These are phyloP conservation scores for Merodon equestris DNA, from an alignment of 2,888 invertebrate genomes.

Conservation along the genomic window DNA sequence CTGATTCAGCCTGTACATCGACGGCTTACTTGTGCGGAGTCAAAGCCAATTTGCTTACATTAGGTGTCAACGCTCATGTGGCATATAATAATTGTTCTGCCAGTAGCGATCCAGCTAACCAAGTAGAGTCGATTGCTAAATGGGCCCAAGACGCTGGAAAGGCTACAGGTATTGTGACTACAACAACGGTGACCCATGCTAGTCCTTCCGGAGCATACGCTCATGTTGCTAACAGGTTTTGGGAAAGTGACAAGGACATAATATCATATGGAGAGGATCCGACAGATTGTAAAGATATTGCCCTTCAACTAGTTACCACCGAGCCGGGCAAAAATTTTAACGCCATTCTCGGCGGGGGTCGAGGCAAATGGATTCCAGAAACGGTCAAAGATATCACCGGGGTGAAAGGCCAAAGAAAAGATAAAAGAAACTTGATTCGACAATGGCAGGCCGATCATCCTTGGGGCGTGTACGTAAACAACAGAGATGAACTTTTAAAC, in stretches of 20 bases:
- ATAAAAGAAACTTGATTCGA: conserved; percentile 83
- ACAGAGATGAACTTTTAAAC: conserved; percentile 80
- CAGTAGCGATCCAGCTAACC: conserved; percentile 81
- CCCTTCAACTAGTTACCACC: conserved; percentile 84
- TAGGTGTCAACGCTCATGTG: conserved; percentile 86
- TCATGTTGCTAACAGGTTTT: conserved; percentile 83
- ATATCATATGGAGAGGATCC: conserved; percentile 55
- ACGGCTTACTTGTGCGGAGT: conserved; percentile 80
- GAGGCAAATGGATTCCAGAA: conserved; percentile 83
- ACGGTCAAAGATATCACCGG: conserved; percentile 79
- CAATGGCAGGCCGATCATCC: conserved; percentile 82
- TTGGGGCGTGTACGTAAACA: conserved; percentile 81
- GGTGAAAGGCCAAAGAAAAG: conserved; percentile 81
- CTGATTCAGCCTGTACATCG: conserved; percentile 85
- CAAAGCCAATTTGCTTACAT: conserved; percentile 84
- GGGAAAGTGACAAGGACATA: conserved; percentile 85
- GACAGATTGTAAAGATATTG: conserved; percentile 84
- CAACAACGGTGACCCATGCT: conserved; percentile 88
- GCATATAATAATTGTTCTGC: conserved; percentile 82
- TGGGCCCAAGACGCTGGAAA: conserved; percentile 84
- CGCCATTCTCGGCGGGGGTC: conserved; percentile 88
- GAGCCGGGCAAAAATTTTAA: conserved; percentile 85
- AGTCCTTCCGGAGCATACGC: conserved; percentile 85
- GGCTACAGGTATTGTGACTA: conserved; percentile 85
- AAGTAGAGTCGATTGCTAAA: conserved; percentile 83